phyloP scores from a whole-genome alignment of 2,888 invertebrate genomes.

The Autographa gamma region DNA sequence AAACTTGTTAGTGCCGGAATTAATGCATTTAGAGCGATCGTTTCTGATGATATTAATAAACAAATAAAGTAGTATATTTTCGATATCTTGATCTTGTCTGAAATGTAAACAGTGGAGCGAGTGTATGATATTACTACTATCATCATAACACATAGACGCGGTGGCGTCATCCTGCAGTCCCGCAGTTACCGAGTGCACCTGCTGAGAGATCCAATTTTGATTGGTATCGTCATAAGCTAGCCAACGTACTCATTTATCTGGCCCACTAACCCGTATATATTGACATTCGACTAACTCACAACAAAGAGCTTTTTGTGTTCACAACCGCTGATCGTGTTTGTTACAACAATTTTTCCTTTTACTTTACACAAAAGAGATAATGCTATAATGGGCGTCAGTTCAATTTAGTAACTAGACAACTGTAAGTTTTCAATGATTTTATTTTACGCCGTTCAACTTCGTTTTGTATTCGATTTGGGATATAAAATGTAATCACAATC shows the following conservation, averaged over 20 bases:
- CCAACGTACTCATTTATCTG: slow-evolving; percentile 73
- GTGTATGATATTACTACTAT: slow-evolving; percentile 4
- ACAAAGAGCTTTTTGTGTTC: slow-evolving; percentile 74
- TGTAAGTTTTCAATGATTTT: slow-evolving; percentile 43
- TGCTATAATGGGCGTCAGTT: slow-evolving; percentile 56
- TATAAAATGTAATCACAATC: slow-evolving; percentile 37
- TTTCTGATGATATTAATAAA: slow-evolving; percentile 32
- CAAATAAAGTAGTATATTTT: slow-evolving; percentile 10
- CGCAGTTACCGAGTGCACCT: slow-evolving; percentile 75
- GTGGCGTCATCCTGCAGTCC: slow-evolving; percentile 39
- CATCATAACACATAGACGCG: slow-evolving; percentile 27
- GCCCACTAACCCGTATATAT: slow-evolving; percentile 78
- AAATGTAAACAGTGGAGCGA: slow-evolving; percentile 15
- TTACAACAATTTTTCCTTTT: slow-evolving; percentile 56
- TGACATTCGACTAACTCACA: slow-evolving; percentile 70
- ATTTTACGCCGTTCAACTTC: slow-evolving; percentile 39
- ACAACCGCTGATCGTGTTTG: slow-evolving; percentile 61
- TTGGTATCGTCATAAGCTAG: slow-evolving; percentile 74
- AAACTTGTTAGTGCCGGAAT: slow-evolving; percentile 51
- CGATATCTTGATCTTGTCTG: slow-evolving; percentile 10
- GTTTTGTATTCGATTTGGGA: slow-evolving; percentile 46
- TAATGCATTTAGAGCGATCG: slow-evolving; percentile 37
- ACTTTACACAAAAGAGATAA: slow-evolving; percentile 59
- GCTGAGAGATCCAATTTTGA: slow-evolving; percentile 83
- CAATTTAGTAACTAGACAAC: slow-evolving; percentile 61